phyloP scores from a whole-genome alignment of 2,113 vertebrate species.

The Passer montanus region DNA sequence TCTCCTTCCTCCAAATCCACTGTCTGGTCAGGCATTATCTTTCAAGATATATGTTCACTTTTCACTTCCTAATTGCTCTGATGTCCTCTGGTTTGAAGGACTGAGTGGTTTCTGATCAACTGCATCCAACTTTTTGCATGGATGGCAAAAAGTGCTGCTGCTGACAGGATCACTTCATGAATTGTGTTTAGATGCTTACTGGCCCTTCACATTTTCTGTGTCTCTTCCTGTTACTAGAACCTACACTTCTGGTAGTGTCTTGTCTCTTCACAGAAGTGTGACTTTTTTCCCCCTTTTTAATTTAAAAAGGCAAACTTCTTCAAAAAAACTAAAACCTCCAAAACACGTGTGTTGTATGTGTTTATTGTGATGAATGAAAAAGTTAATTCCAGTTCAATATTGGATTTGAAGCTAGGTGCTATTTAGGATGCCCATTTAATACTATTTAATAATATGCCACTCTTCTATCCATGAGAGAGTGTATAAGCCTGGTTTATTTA shows the following conservation, averaged over 20 bases:
- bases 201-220: background rate
- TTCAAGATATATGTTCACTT: background rate
- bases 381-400: background rate
- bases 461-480: background rate
- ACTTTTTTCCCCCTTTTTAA: accelerated
- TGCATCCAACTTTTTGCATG: no score
- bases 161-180: background rate
- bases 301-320: background rate
- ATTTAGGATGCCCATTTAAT: background rate
- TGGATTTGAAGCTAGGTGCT: background rate
- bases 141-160: background rate
- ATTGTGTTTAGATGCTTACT: background rate
- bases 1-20: background rate
- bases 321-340: background rate
- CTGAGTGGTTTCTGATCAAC: background rate
- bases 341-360: accelerated
- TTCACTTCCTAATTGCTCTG: background rate
- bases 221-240: background rate
- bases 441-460: background rate
- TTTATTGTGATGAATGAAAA: background rate
- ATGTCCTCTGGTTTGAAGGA: background rate
- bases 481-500: background rate
- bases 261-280: background rate
- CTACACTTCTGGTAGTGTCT: background rate
- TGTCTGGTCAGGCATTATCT: background rate